Conservation (phyloP, 2,888 invertebrate genomes). For the Tuta absoluta region DNA sequence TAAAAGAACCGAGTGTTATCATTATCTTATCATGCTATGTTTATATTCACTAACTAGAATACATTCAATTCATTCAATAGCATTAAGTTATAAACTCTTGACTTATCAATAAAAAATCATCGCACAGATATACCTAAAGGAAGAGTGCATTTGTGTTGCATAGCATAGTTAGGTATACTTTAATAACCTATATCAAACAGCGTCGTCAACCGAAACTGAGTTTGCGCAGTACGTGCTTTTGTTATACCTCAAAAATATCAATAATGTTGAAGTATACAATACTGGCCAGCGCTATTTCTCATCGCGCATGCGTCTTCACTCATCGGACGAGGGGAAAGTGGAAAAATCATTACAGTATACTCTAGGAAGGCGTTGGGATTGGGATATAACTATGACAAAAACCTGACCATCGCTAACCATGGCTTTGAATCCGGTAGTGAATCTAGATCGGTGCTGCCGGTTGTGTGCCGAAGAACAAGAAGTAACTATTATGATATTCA, state of each 20-base stretch:
- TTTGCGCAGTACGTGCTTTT: constrained; percentile 42
- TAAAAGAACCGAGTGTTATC: too few species aligned
- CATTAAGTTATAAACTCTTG: too few species aligned
- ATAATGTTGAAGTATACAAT: constrained; percentile 58
- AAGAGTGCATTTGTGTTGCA: too few species aligned
- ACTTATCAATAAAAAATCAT: too few species aligned
- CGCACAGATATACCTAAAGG: too few species aligned
- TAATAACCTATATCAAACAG: neutral
- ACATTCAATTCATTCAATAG: too few species aligned
- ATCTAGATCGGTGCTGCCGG: constrained; percentile 80
- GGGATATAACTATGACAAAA: constrained; percentile 33
- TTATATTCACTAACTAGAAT: too few species aligned
- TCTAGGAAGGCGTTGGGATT: constrained; percentile 36
- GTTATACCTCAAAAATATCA: constrained; percentile 47
- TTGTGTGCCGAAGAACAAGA: constrained; percentile 83
- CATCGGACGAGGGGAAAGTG: constrained; percentile 43
- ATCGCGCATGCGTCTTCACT: constrained; percentile 62
- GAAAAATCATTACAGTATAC: constrained; percentile 62
- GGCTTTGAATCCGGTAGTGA: constrained; percentile 47
- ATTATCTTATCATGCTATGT: too few species aligned
- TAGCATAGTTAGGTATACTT: neutral
- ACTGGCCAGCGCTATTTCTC: constrained; percentile 50
- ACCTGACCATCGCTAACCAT: constrained; percentile 37
- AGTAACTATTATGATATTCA: constrained; percentile 83
- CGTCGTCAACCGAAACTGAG: constrained; percentile 30